Conservation (phyloP, 2,888 invertebrate genomes). For the Synergus gifuensis region DNA sequence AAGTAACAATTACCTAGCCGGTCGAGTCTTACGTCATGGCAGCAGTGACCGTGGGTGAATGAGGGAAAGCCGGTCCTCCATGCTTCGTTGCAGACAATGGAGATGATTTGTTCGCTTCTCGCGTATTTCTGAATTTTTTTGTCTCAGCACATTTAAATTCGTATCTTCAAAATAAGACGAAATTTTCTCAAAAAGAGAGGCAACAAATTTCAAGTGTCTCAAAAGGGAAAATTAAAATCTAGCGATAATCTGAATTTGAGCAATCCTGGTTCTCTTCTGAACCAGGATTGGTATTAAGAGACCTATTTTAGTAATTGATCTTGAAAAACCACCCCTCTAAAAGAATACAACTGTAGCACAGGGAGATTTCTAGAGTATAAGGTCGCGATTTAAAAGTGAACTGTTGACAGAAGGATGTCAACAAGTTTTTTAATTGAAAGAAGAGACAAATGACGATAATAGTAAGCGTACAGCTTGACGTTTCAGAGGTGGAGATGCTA, state of each 20-base stretch:
- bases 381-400: not conserved
- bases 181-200: too few species aligned
- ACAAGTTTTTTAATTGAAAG: not conserved
- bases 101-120: constrained; percentile 61
- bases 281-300: too few species aligned
- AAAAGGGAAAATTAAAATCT: too few species aligned
- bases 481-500: constrained; percentile 62
- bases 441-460: not conserved
- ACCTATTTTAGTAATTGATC: too few species aligned
- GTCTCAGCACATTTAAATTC: not conserved
- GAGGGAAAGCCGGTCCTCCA: constrained; percentile 74
- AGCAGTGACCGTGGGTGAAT: constrained; percentile 74
- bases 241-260: too few species aligned
- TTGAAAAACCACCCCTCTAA: not conserved
- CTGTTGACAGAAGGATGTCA: not conserved
- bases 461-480: constrained; percentile 60
- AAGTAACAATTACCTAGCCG: constrained; percentile 69
- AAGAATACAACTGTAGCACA: not conserved
- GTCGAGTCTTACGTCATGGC: constrained; percentile 71
- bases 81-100: constrained; percentile 74
- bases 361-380: not conserved
- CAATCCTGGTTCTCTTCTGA: too few species aligned
- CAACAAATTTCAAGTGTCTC: too few species aligned
- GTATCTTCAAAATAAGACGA: too few species aligned
- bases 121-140: constrained; percentile 7